Conservation (phyloP, 2,888 invertebrate genomes). For the Cerastis rubricosa region DNA sequence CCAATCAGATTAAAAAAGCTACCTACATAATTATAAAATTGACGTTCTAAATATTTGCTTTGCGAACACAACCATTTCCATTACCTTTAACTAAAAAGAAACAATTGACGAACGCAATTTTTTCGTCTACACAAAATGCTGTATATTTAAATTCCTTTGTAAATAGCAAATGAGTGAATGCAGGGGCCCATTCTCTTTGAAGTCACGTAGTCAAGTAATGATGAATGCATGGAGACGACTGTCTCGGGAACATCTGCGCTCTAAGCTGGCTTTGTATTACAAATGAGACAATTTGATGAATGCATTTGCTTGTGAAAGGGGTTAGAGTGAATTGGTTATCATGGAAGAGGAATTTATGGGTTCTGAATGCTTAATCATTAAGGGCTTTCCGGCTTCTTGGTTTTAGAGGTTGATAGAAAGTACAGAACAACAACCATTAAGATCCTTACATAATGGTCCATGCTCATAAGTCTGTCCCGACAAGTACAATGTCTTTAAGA, state of each 20-base stretch:
- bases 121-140: slow-evolving; percentile 16
- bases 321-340: not conserved
- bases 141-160: slow-evolving; percentile 51
- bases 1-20: not conserved
- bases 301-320: slow-evolving; percentile 16
- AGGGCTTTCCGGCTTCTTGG: no score
- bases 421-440: not conserved
- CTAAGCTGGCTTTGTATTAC: slow-evolving; percentile 23
- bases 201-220: slow-evolving; percentile 58
- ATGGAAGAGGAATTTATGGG: not conserved
- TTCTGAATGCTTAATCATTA: not conserved
- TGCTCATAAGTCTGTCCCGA: not conserved
- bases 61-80: not conserved
- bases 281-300: slow-evolving; percentile 44
- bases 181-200: slow-evolving; percentile 45
- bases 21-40: not conserved
- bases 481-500: not conserved
- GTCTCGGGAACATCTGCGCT: slow-evolving; percentile 25
- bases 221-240: slow-evolving; percentile 50
- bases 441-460: not conserved
- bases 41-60: not conserved
- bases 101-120: not conserved
- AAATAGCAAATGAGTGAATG: slow-evolving; percentile 49
- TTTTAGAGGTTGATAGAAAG: not conserved
- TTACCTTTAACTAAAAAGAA: slow-evolving; percentile 14